A percentile compares a stretch with the other conserved stretches of the same genome.
These are phyloP conservation scores for Petrosia ficiformis DNA, from an alignment of 37 sponge, comb jelly and placozoan genomes.

Conservation along the genomic window DNA sequence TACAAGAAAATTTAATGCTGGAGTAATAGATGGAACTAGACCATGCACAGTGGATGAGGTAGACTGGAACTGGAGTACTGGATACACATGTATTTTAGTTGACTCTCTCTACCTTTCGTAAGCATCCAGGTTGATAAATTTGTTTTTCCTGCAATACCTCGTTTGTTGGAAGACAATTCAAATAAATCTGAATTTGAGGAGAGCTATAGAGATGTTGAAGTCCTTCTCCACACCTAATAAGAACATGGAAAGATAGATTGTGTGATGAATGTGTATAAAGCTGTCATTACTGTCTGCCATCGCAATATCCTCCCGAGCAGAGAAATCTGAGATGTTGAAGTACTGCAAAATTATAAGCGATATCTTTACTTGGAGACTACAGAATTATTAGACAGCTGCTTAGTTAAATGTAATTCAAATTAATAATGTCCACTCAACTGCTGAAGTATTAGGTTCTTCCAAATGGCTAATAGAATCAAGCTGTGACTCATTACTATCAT, in stretches of 20 bases:
- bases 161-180: neutral
- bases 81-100: too few relatives aligned
- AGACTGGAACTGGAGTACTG: too few relatives aligned
- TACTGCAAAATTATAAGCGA: constrained; percentile 21
- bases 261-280: neutral
- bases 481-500: too few relatives aligned
- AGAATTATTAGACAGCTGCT: too few relatives aligned
- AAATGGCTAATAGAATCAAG: too few relatives aligned
- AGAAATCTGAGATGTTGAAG: constrained; percentile 3
- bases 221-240: neutral
- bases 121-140: neutral
- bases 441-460: too few relatives aligned
- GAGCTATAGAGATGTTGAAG: neutral
- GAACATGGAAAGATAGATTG: neutral
- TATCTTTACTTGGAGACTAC: constrained; percentile 58
- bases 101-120: neutral
- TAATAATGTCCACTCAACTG: too few relatives aligned
- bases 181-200: neutral
- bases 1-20: too few relatives aligned
- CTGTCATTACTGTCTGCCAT: neutral
- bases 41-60: too few relatives aligned
- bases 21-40: too few relatives aligned
- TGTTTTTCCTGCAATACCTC: neutral
- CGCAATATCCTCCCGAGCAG: constrained; percentile 4
- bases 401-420: too few relatives aligned